Percentiles rank a stretch among this genome's conserved stretches.
Conservation (phyloP, 1,140 invertebrate genomes). For the Brachionus rubens region DNA sequence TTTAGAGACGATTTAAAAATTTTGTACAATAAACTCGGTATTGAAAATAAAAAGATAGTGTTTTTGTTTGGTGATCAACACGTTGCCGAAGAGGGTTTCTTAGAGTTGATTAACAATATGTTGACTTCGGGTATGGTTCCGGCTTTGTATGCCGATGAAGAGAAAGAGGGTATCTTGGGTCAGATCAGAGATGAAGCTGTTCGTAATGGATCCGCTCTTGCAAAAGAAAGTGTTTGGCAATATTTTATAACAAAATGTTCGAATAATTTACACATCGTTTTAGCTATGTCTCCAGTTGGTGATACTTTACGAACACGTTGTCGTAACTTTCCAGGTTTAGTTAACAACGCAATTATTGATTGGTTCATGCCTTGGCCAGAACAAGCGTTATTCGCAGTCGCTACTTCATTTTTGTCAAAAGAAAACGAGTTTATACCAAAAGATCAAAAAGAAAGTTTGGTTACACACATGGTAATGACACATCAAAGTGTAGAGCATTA, state of each 20-base stretch:
- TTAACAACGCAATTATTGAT: slow-evolving; percentile 62
- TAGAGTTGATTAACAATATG: slow-evolving; percentile 85
- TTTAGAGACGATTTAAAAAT: slow-evolving; percentile 81
- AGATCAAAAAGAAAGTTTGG: slow-evolving; percentile 67
- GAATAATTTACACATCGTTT: slow-evolving; percentile 61
- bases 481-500: slow-evolving; percentile 72
- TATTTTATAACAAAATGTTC: slow-evolving; percentile 64
- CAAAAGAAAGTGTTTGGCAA: slow-evolving; percentile 64
- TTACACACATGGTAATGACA: slow-evolving; percentile 77
- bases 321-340: slow-evolving; percentile 62
- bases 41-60: slow-evolving; percentile 72
- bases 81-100: slow-evolving; percentile 68
- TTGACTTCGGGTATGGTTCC: slow-evolving; percentile 78
- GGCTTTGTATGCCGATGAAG: slow-evolving; percentile 77
- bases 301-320: slow-evolving; percentile 60
- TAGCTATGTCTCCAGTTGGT: slow-evolving; percentile 62
- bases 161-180: slow-evolving; percentile 71
- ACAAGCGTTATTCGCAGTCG: slow-evolving; percentile 70
- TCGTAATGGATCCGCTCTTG: slow-evolving; percentile 68
- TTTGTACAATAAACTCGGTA: slow-evolving; percentile 72
- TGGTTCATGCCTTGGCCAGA: slow-evolving; percentile 63
- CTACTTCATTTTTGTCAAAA: slow-evolving; percentile 70
- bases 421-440: slow-evolving; percentile 66
- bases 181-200: slow-evolving; percentile 67
- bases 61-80: slow-evolving; percentile 80